Evolutionary conservation across 2,113 vertebrate genomes (phyloP), one percentile per base, ranked within the genome.

Genomic region (Bostrychus sinensis): DNA sequence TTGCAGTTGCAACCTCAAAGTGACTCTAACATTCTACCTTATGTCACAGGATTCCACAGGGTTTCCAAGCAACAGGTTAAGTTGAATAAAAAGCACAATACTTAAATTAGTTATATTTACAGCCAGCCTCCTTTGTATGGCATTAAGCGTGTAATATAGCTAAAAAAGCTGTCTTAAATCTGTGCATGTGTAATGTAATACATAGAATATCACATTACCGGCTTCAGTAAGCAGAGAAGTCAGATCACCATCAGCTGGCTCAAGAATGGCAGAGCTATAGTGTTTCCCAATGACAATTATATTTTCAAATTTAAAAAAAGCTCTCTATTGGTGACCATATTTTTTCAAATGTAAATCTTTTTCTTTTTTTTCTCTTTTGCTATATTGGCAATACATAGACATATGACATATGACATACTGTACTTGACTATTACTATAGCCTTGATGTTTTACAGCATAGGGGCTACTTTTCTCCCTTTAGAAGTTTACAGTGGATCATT

Each of bases 211-310:
- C 22, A 7, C 19, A 64, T 25, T 17, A 42, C 20, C 26, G 36
- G 25, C 43, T 36, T 14, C 20, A 42, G 57, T 67, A 36, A 62
- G 20, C 53, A 14, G 26, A 62, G 43, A 56, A 3, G 13, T 38
- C 42, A 28, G 1, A 1, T 7, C 19, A 20, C 43, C 16, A 17
- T 25, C 22, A 45, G 32, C 9, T 41, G 13, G 34, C 25, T 41
- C 58, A 36, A 14, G 41, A 38, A 43, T 23, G 28, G 36, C 36
- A 56, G 7, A 1, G 28, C 16, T 10, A 34, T 23, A 22, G 36
- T 16, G 65, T 14, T 65, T 65, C 13, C 13, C 14, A 28, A 28
- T 23, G 20, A 46, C 43, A 38, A 38, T 38, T 10, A 14, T 4
- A 26, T 50, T 14, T 50, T 50, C 23, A 23, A 22, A 13, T 46